Conservation (phyloP, 2,888 invertebrate species). For the Drosophila formosana region DNA sequence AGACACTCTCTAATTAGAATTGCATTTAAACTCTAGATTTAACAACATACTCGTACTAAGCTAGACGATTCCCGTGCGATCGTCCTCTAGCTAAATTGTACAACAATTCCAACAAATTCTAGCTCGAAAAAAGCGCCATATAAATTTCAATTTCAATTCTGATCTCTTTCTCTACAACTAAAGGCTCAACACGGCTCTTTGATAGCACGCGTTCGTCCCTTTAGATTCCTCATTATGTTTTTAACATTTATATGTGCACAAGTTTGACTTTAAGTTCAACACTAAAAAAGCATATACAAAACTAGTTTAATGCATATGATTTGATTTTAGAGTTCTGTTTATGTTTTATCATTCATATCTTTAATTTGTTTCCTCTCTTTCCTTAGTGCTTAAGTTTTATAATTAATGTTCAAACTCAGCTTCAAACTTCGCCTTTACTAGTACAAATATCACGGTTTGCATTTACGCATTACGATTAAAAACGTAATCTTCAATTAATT, state of each 20-base stretch:
- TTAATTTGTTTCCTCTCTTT: constrained; percentile 18
- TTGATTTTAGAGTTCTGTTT: constrained; percentile 38
- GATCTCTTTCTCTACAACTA: constrained; percentile 9
- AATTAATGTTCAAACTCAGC: constrained; percentile 60
- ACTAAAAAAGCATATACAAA: constrained; percentile 79
- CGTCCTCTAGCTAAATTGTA: constrained; percentile 6
- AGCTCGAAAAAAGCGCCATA: constrained; percentile 48
- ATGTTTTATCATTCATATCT: constrained; percentile 3
- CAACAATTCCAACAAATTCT: constrained; percentile 25
- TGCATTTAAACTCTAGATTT: constrained; percentile 21
- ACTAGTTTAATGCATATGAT: constrained; percentile 65
- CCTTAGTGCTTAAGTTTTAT: constrained; percentile 39
- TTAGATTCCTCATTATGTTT: constrained; percentile 60
- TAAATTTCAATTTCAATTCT: constrained; percentile 31
- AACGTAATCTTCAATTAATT: constrained; percentile 55
- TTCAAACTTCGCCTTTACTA: constrained; percentile 71
- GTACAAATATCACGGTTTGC: constrained; percentile 83
- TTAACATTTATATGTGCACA: constrained; percentile 78
- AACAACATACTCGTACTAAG: constrained; percentile 30
- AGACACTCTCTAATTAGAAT: constrained; percentile 52
- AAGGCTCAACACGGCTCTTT: constrained; percentile 21
- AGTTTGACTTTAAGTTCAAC: constrained; percentile 78
- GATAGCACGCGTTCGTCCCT: constrained; percentile 19
- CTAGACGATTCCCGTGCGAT: constrained; percentile 19
- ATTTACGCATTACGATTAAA: constrained; percentile 58